Percentiles rank a stretch among this genome's conserved stretches.
Conservation (phyloP, 2,888 invertebrate genomes). For the Dermolepida albohirtum region DNA sequence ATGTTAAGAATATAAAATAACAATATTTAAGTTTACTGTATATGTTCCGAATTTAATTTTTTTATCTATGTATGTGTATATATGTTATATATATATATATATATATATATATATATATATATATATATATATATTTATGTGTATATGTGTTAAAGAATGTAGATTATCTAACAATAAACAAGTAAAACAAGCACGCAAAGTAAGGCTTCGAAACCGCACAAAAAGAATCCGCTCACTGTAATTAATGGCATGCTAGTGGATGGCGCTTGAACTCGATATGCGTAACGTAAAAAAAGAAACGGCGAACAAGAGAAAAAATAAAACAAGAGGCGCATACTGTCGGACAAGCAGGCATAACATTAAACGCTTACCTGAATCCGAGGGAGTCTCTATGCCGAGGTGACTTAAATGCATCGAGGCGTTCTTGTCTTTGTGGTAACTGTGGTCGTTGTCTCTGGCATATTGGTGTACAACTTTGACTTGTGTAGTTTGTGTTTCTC, state of each 20-base stretch:
- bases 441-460: conserved; percentile 70
- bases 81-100: too few species aligned
- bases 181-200: not conserved
- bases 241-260: conserved; percentile 27
- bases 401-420: conserved; percentile 71
- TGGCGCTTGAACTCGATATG: conserved; percentile 34
- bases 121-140: too few species aligned
- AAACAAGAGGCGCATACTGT: conserved; percentile 8
- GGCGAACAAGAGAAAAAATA: conserved; percentile 16
- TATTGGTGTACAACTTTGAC: conserved; percentile 44
- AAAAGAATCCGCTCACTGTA: conserved; percentile 13
- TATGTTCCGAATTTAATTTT: too few species aligned
- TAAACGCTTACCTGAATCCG: conserved; percentile 83
- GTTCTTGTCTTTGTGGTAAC: conserved; percentile 75
- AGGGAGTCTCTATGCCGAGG: conserved; percentile 87
- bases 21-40: too few species aligned
- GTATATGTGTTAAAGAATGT: too few species aligned
- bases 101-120: too few species aligned
- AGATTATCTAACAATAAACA: conserved; percentile 2
- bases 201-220: conserved; percentile 17
- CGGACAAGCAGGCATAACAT: conserved; percentile 13
- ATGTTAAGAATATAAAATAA: too few species aligned
- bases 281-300: conserved; percentile 27
- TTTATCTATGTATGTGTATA: too few species aligned
- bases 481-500: conserved; percentile 50